Evolutionary conservation across 2,888 invertebrate genomes (phyloP), one percentile per base, ranked within the genome.

Genomic region (Amblyjoppa fuscipennis): DNA sequence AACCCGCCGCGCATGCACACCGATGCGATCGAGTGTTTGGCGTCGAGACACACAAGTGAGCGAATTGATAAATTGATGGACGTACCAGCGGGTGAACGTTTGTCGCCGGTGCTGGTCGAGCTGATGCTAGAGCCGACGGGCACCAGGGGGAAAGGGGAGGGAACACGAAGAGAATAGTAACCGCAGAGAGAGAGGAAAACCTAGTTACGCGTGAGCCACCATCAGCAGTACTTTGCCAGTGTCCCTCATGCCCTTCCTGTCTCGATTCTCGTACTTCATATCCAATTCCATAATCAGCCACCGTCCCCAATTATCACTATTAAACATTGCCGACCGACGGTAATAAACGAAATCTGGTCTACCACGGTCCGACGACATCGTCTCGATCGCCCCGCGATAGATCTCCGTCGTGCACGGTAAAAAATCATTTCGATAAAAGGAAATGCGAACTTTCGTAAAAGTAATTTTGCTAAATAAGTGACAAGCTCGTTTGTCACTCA

Each of bases 11-110:
- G 49, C 73, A 80, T 53, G 38, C 51, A 51, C 78, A 64, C 71
- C 87, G 87, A 88, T 87, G 74, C 86, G 88, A 81, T 88, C 88
- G 88, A 87, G 87, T 87, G 87, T 87, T 89, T 87, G 86, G 75
- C 84, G 89, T 85, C 84, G 86, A 79, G 81, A 73, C 68, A 56
- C 74, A 69, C 86, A 82, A 85, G 84, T 64, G 89, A 89, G 87
- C 78, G 83, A 88, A 89, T 89, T 89, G 89, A 88, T 87, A 89
- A 90, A 90, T 89, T 88, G 87, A 89, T 83, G 84, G 82, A 85
- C 79, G 85, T 76, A 83, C 79, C 38, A 76, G 79, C 83, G 82
- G 79, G 70, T 83, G 83, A 85, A 80, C 73, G 80, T 76, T 83
- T 64, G 49, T 49, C 31, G 75, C 45, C 20, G 61, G n/a, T 75